Conservation (phyloP, 1,140 invertebrate genomes). For the Formica exsecta region DNA sequence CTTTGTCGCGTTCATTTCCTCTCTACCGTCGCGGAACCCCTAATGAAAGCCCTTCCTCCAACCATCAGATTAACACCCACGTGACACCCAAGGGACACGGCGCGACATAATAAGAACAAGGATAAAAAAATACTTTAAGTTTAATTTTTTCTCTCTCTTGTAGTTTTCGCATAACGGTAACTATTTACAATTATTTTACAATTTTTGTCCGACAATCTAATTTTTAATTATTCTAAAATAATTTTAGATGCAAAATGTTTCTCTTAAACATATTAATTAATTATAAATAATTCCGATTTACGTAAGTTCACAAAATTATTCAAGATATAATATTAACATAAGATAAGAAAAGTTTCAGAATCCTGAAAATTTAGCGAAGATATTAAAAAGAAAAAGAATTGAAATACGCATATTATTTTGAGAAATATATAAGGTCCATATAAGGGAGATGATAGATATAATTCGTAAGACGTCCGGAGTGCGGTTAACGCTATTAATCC, state of each 20-base stretch:
- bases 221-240: too few species aligned
- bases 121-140: conserved; percentile 25
- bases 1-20: conserved; percentile 51
- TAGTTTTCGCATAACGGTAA: not conserved
- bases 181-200: conserved; percentile 6
- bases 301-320: not conserved
- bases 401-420: not conserved
- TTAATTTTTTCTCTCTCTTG: conserved; percentile 2
- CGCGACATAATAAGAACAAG: conserved; percentile 35
- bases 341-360: not conserved
- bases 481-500: conserved; percentile 11
- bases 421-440: not conserved
- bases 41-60: conserved; percentile 72
- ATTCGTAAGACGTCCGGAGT: conserved; percentile 24
- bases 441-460: not conserved
- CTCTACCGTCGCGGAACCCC: conserved; percentile 54
- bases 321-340: not conserved
- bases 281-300: not conserved
- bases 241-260: not conserved
- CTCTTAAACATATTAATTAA: not conserved
- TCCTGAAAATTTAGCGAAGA: not conserved
- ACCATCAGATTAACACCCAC: conserved; percentile 70
- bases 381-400: not conserved
- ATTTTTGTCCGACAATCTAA: not conserved
- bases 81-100: conserved; percentile 56